Base-by-base conservation (phyloP, 2,797 vertebrate genomes). In the Falco berigora region DNA sequence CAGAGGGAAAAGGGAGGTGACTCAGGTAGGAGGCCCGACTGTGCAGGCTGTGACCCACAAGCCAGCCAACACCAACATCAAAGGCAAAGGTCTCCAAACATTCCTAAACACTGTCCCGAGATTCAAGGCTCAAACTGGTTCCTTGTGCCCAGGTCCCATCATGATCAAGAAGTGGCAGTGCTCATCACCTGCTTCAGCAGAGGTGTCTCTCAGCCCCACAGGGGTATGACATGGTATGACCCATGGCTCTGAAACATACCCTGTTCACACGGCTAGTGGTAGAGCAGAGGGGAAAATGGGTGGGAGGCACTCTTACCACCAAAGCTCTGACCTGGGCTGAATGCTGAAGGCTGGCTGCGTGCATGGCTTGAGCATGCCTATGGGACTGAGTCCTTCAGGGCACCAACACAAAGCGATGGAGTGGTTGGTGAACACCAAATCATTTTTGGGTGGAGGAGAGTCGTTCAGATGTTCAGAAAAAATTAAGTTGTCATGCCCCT, bases 41-140 rank as follows among this genome's bases (percentile, higher is more conserved):
- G 1, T 34, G 28, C 0, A 1, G 47, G 40, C 58, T 76, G 63
- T 1, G 3, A 68, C 22, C 28, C 3, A 0, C 18, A 77, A 55
- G 28, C 49, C 36, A 69, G 86, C 16, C 12, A 16, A 75, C 68
- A 63, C 74, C 62, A 47, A 63, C 1, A 0, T 36, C n/a, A 52
- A 58, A 79, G 61, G 24, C 11, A 85, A 85, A 68, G n/a, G 36
- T 58, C 28, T 79, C 62, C 8, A 58, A 75, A 80, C 58, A 58
- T 47, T 75, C 24, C 19, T 85, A 30, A 53, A 63, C 62, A 25
- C 28, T 42, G 13, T 24, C 24, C 50, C 2, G 1, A 68, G 42
- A n/a, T 75, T 84, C 19, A 8, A 50, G 44, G 21, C 21, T 88
- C 30, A 69, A 40, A 34, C 7, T 22, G 20, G 40, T 47, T 46